Percentiles rank a stretch among this genome's conserved stretches.
Evolutionary conservation across 2,888 invertebrate genomes (phyloP).

Genomic region (Rhopalosiphum nymphaeae): DNA sequence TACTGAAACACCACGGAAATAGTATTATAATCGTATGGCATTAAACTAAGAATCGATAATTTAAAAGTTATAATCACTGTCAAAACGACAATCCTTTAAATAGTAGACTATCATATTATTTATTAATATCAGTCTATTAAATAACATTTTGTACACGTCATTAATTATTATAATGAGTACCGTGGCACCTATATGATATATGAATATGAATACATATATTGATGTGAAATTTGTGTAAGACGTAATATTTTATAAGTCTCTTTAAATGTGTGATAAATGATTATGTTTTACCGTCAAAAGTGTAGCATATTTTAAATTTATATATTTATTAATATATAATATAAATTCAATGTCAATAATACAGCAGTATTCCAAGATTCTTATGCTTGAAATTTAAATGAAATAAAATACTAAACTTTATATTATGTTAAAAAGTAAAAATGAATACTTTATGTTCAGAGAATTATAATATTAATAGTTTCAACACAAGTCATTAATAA

Average conservation of each 20-base stretch:
- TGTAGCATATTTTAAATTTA: background rate
- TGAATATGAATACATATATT: background rate
- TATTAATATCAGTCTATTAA: background rate
- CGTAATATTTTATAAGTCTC: background rate
- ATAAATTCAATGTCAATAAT: background rate
- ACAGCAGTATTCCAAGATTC: background rate
- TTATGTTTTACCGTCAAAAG: background rate
- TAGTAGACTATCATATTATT: background rate
- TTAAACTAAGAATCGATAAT: background rate
- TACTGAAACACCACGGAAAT: background rate
- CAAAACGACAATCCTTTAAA: background rate
- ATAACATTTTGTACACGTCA: background rate
- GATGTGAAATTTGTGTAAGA: background rate
- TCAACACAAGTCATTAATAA: background rate
- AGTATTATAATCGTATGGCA: background rate
- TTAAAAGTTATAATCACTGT: background rate
- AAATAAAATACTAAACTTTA: background rate
- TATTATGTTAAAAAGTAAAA: background rate
- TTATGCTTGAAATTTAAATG: background rate
- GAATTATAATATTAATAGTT: background rate
- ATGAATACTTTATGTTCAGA: background rate
- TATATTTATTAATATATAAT: background rate
- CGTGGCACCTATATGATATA: background rate
- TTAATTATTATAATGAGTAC: background rate
- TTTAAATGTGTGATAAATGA: background rate